Base-by-base conservation (phyloP, 1,140 invertebrate species). In the Drosophila mayri region DNA sequence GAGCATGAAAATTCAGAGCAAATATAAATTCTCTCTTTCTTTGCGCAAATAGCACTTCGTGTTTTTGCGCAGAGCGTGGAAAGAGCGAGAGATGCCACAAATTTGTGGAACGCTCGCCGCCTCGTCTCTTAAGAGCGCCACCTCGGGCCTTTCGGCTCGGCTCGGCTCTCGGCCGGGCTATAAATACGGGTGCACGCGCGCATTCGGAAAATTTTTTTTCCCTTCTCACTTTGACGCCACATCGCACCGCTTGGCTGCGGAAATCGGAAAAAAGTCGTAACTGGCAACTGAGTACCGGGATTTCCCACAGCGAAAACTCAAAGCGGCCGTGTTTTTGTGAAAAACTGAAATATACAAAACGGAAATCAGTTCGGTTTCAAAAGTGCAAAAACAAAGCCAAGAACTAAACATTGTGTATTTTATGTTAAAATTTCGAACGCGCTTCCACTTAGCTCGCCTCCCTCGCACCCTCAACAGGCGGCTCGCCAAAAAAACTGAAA, bases 371-470 rank as follows among this genome's bases (percentile, higher is more conserved):
- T 35, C 50, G 32, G 50, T 52, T 37, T 54, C 32, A 54, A 54
- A 52, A 30, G 3, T 12, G 18, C 30, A 50, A 52, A 50, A 52
- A 16, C 8, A 30, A 30, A 22, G 18, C n/a, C 10, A 50, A 22
- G 35, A 12, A 35, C 10, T n/a, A n/a, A n/a, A n/a, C n/a, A n/a
- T n/a, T 37, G 60, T 49, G 63, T 90, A 85, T 72, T 72, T 79
- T 83, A 32, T 32, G 11, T 32, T 18, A 5, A 86, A 77, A 77
- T 49, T 84, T 86, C 71, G 74, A 90, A 86, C 85, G 79, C 66
- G 44, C 71, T 78, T 59, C 71, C 57, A 73, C 65, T 64, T 30
- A 61, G 62, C 47, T 49, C 68, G 43, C 52, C 50, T 25, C 35
- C 30, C 49, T 30, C 38, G 12, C 28, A 67, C 63, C 62, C 63